Evolutionary conservation across 2,888 invertebrate genomes (phyloP).

Genomic region (Neocrepidodera transversa): DNA sequence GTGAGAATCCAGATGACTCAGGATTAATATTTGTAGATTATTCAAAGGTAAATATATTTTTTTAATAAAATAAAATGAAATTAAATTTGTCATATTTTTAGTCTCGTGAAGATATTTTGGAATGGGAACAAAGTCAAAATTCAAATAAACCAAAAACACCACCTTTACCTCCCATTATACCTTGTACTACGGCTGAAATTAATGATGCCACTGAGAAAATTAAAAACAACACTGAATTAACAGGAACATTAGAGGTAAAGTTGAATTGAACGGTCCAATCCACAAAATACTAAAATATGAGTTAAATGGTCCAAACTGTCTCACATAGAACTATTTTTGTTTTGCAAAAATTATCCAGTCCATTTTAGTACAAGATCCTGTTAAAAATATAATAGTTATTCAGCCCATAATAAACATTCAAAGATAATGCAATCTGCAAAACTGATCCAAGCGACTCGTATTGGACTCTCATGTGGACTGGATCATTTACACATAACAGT

Average conservation of each 20-base stretch:
- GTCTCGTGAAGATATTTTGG: not conserved
- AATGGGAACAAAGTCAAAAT: not conserved
- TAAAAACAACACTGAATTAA: not conserved
- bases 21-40: slow-evolving; percentile 3
- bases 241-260: not conserved
- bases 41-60: not conserved
- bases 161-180: not conserved
- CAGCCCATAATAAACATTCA: too few relatives aligned
- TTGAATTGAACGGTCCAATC: too few relatives aligned
- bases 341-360: too few relatives aligned
- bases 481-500: too few relatives aligned
- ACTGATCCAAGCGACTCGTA: too few relatives aligned
- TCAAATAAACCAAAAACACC: not conserved
- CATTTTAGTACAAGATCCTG: too few relatives aligned
- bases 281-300: too few relatives aligned
- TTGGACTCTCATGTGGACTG: too few relatives aligned
- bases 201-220: not conserved
- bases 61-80: not conserved
- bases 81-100: not conserved
- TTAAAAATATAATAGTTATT: too few relatives aligned
- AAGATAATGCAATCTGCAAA: too few relatives aligned
- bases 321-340: too few relatives aligned
- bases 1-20: not conserved
- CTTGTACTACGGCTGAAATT: not conserved
- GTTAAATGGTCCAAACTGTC: too few relatives aligned